A percentile compares a stretch with the other conserved stretches of the same genome.
Conservation (phyloP, 2,113 vertebrate species). For the Pituophis catenifer region DNA sequence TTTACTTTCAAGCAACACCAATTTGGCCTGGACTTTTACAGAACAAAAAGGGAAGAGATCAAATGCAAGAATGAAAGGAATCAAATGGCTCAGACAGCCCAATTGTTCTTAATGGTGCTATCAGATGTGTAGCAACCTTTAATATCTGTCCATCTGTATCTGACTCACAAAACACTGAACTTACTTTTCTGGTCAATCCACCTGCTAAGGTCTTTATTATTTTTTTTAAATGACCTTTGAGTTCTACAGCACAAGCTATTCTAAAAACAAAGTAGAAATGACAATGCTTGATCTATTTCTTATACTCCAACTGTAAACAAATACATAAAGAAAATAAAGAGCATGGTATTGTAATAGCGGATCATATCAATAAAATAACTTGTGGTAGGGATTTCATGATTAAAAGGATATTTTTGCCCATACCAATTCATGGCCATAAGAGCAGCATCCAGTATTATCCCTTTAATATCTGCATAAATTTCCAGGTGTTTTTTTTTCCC, state of each 20-base stretch:
- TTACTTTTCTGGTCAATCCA: conserved; percentile 62
- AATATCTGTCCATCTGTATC: accelerated
- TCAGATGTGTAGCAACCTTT: neutral
- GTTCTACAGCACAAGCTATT: conserved; percentile 44
- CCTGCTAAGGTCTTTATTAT: conserved; percentile 38
- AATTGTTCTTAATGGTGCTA: neutral
- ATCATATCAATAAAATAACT: neutral
- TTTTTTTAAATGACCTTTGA: conserved; percentile 55
- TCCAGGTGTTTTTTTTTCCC: conserved; percentile 85
- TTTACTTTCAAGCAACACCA: neutral
- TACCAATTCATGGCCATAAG: conserved; percentile 71
- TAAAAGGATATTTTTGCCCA: accelerated
- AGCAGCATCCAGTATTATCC: conserved; percentile 48
- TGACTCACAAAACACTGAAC: accelerated
- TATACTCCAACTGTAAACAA: accelerated
- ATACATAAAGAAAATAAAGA: neutral
- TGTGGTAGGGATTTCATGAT: neutral
- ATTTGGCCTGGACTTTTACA: neutral
- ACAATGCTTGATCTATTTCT: neutral
- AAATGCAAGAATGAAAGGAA: neutral
- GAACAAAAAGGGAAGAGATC: neutral
- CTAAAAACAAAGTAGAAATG: conserved; percentile 27
- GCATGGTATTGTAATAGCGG: neutral
- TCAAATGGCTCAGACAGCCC: neutral
- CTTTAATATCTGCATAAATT: conserved; percentile 58